A percentile compares a stretch with the other conserved stretches of the same genome.
phyloP scores from a whole-genome alignment of 1,140 invertebrate species.

The Phenacoccus solenopsis region DNA sequence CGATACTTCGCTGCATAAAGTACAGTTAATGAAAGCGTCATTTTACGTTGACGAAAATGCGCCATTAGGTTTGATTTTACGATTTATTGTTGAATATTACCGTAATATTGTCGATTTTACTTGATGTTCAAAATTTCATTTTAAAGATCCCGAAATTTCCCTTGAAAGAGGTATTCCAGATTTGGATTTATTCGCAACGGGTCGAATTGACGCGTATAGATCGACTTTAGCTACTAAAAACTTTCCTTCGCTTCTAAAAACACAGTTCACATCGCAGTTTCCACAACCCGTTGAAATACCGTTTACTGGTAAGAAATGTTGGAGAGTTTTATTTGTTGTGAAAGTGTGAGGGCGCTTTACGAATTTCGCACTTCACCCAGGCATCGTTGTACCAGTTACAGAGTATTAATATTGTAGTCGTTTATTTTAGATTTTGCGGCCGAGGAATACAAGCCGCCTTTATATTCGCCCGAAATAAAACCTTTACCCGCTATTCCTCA shows the following conservation, averaged over 20 bases:
- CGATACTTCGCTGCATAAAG: slow-evolving; percentile 37
- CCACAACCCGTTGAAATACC: background rate
- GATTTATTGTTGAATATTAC: too few species aligned
- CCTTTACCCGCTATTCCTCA: background rate
- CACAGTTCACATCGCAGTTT: background rate
- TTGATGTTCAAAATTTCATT: too few species aligned
- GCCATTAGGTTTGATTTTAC: background rate
- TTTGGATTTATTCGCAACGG: background rate
- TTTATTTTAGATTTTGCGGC: background rate
- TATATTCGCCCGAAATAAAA: background rate
- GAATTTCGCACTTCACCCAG: too few species aligned
- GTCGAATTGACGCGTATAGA: background rate
- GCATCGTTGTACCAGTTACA: too few species aligned
- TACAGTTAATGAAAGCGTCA: slow-evolving; percentile 78
- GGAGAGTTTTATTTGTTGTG: too few species aligned
- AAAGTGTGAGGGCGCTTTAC: too few species aligned
- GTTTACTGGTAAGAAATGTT: background rate
- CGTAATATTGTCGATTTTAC: too few species aligned
- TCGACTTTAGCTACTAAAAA: background rate
- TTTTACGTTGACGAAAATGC: slow-evolving; percentile 39
- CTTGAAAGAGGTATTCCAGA: background rate
- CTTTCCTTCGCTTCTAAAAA: background rate
- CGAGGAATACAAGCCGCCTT: background rate
- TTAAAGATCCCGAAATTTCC: background rate
- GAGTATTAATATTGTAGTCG: too few species aligned